Evolutionary conservation across 2,797 vertebrate species (phyloP), one percentile per base, ranked within the genome.

Genomic region (Hydrolagus colliei): DNA sequence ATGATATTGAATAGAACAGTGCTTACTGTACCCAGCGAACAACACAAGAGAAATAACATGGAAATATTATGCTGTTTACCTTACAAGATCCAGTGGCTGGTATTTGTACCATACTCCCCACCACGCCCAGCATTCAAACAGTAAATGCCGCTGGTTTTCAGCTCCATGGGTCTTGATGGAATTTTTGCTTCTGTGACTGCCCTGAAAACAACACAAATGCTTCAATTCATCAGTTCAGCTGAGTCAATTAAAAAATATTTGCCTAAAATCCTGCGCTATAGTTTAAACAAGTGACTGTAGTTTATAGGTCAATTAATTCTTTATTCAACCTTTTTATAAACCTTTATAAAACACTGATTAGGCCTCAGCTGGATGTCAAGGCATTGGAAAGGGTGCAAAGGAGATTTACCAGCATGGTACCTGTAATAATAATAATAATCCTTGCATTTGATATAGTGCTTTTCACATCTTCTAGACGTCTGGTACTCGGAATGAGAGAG

Each of bases 91-190:
- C 90, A 98, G 92, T 0, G 97, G 97, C 65, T 98, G 97, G 89
- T 98, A 98, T 88, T 98, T 98, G 91, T 97, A 98, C 97, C 97
- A 98, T 61, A 96, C 96, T 0, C 96, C 93, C 96, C 97, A 98
- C 91, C 96, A 97, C 76, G 97, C 96, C 97, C 97, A 98, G 88
- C 96, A 97, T 86, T 97, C 96, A 0, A 96, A 97, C 41, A 98
- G 94, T 62, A 98, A 91, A 88, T 97, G 97, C 73, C 96, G 93
- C 87, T 97, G 96, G 93, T 98, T 98, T 88, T 96, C 95, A 0
- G 96, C 96, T 87, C 96, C 96, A 0, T 97, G 96, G 3, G 95
- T 97, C 90, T 93, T 93, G 91, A 97, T 95, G 9, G 96, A 95
- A 91, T 97, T 97, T 89, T 96, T 97, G 92, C 96, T 97, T 92